Evolutionary conservation across 2,797 vertebrate genomes (phyloP), one percentile per base, ranked within the genome.

Genomic region (Cygnus olor): DNA sequence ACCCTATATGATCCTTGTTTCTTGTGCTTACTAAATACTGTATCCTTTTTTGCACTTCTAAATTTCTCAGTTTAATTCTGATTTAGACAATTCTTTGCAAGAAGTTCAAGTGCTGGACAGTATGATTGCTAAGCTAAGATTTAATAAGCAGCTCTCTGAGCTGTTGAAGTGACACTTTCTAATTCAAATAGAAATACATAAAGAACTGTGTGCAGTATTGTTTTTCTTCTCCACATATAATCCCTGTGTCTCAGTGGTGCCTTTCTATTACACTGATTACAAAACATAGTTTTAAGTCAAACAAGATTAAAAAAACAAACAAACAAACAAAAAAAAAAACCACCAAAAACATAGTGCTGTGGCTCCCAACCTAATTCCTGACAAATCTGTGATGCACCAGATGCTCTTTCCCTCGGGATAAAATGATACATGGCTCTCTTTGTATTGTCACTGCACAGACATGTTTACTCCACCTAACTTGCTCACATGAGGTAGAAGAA

Each of bases 211-310:
- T 36, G 17, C 44, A 27, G 54, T 69, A 71, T 65, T 90, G 68
- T 91, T 90, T 91, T 83, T 90, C 45, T 87, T 90, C 68, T 90
- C 68, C 68, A 53, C 51, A 85, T 72, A 74, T 94, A 94, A 94
- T 94, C 89, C 71, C 44, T 13, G 27, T 68, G 79, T 87, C 72
- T 94, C 74, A 21, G 78, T 0, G 0, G 45, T 90, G 64, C 68
- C 66, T 90, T 96, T 89, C 88, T 92, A 72, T 93, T 90, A 76
- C 68, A 72, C 51, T 94, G 86, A 93, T 96, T 96, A 85, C 81
- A 94, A 95, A 95, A 95, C 68, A 90, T 22, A 90, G 70, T 94
- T 94, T 93, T 94, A 93, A 96, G 71, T 95, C 90, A 96, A 96
- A 96, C 74, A 86, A 82, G 80, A 90, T 91, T 93, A 80, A 94